These are phyloP conservation scores for Andrena flavipes DNA, from an alignment of 2,888 invertebrate species.

Conservation along the genomic window DNA sequence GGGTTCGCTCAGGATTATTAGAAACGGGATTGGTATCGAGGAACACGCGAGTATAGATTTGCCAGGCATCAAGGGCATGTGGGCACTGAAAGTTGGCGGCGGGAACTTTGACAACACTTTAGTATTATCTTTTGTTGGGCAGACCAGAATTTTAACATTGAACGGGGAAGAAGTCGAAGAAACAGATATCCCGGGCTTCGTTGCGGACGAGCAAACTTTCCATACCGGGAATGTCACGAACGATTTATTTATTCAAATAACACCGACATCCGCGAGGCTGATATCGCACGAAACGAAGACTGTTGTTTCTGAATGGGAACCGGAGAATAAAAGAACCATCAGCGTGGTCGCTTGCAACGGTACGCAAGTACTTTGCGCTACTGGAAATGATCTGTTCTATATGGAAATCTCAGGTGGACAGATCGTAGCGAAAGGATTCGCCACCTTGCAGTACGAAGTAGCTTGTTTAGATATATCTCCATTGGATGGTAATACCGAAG, in stretches of 20 bases:
- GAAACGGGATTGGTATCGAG: slow-evolving; percentile 99
- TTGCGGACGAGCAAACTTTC: slow-evolving; percentile 96
- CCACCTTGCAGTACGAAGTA: slow-evolving; percentile 95
- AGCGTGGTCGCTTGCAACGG: slow-evolving; percentile 95
- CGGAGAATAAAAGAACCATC: slow-evolving; percentile 90
- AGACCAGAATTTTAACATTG: slow-evolving; percentile 95
- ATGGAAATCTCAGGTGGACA: slow-evolving; percentile 90
- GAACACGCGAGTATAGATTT: slow-evolving; percentile 99
- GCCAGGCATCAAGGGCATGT: slow-evolving; percentile 98
- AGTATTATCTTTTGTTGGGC: slow-evolving; percentile 98
- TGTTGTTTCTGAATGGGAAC: slow-evolving; percentile 90
- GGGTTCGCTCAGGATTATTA: slow-evolving; percentile 97
- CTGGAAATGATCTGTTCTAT: slow-evolving; percentile 94
- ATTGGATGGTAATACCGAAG: slow-evolving; percentile 87
- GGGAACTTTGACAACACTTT: slow-evolving; percentile 93
- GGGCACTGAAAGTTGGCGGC: slow-evolving; percentile 94
- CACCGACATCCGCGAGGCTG: slow-evolving; percentile 90
- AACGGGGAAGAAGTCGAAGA: slow-evolving; percentile 99
- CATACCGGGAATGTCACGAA: slow-evolving; percentile 96
- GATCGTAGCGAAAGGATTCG: slow-evolving; percentile 88
- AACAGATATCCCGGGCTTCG: slow-evolving; percentile 96
- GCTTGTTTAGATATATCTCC: slow-evolving; percentile 98
- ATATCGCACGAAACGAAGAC: slow-evolving; percentile 89
- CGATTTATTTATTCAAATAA: slow-evolving; percentile 93
- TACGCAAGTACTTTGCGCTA: slow-evolving; percentile 92